A percentile compares a stretch with the other conserved stretches of the same genome.
These are phyloP conservation scores for Drosophila neonasuta DNA, from an alignment of 2,888 invertebrate species.

Conservation along the genomic window DNA sequence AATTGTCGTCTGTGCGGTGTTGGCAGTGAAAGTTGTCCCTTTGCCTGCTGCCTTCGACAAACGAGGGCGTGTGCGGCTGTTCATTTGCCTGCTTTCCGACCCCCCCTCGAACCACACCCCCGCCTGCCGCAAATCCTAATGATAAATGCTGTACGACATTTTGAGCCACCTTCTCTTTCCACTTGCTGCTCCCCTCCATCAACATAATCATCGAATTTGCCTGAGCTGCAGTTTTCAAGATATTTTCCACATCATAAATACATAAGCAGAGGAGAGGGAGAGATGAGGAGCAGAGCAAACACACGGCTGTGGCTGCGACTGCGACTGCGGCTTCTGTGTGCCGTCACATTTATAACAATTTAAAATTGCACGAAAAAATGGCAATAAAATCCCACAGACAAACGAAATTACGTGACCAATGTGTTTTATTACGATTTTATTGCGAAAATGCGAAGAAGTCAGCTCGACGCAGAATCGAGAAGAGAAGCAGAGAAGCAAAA, in stretches of 20 bases:
- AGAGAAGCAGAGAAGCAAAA: background rate
- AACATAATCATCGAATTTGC: constrained; percentile 63
- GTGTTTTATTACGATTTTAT: constrained; percentile 82
- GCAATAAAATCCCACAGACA: constrained; percentile 82
- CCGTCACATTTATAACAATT: constrained; percentile 81
- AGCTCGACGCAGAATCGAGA: constrained; percentile 17
- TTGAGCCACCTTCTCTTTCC: constrained; percentile 12
- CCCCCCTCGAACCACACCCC: background rate
- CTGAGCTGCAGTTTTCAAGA: constrained; percentile 65
- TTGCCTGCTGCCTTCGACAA: constrained; percentile 18
- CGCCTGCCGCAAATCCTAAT: constrained; percentile 36
- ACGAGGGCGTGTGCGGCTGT: constrained; percentile 51
- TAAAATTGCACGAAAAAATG: constrained; percentile 76
- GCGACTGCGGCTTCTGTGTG: constrained; percentile 37
- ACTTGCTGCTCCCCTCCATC: background rate
- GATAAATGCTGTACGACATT: constrained; percentile 51
- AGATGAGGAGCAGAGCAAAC: constrained; percentile 43
- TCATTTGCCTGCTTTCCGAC: constrained; percentile 38
- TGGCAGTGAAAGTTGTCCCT: constrained; percentile 60
- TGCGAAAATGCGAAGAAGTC: constrained; percentile 75
- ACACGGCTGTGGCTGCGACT: constrained; percentile 51
- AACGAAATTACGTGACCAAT: constrained; percentile 83
- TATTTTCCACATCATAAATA: constrained; percentile 79
- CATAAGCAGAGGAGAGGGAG: constrained; percentile 51
- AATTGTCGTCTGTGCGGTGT: constrained; percentile 75